Percentiles rank a stretch among this genome's conserved stretches.
These are phyloP conservation scores for Notarius lentiginosus DNA, from an alignment of 2,113 vertebrate genomes.

Conservation along the genomic window DNA sequence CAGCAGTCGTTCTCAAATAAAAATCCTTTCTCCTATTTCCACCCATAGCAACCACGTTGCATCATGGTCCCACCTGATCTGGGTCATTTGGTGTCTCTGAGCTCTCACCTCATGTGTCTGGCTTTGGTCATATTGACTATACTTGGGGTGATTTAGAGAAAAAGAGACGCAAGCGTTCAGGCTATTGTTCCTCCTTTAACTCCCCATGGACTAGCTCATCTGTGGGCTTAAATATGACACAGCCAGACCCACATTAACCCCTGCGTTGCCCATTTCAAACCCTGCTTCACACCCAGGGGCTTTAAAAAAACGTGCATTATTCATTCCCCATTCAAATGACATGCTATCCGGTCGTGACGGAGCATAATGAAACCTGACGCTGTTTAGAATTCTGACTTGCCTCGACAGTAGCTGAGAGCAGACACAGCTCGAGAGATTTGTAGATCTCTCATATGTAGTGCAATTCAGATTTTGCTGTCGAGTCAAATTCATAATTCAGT, in stretches of 20 bases:
- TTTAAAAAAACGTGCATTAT: constrained; percentile 41
- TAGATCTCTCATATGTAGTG: neutral
- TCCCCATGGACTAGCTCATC: constrained; percentile 46
- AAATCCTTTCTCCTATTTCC: neutral
- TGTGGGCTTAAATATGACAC: constrained; percentile 41
- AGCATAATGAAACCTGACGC: constrained; percentile 49
- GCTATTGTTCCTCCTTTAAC: constrained; percentile 17
- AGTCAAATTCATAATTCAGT: neutral
- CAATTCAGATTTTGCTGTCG: constrained; percentile 1
- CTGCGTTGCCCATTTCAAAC: constrained; percentile 1
- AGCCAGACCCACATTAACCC: constrained; percentile 51
- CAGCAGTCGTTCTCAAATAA: neutral
- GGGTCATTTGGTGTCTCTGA: constrained; percentile 24
- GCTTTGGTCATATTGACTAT: constrained; percentile 36
- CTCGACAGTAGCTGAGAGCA: neutral
- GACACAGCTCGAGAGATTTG: neutral
- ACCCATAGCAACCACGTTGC: neutral
- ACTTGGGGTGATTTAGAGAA: constrained; percentile 34
- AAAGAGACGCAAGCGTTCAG: constrained; percentile 20
- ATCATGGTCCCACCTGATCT: constrained; percentile 20
- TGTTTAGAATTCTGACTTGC: constrained; percentile 39
- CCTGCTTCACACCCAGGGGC: constrained; percentile 32
- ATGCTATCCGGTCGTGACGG: constrained; percentile 46
- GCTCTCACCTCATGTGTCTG: constrained; percentile 20
- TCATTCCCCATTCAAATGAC: constrained; percentile 51